phyloP scores from a whole-genome alignment of 64 coral and sea anemone species.

The Porites australiensis region DNA sequence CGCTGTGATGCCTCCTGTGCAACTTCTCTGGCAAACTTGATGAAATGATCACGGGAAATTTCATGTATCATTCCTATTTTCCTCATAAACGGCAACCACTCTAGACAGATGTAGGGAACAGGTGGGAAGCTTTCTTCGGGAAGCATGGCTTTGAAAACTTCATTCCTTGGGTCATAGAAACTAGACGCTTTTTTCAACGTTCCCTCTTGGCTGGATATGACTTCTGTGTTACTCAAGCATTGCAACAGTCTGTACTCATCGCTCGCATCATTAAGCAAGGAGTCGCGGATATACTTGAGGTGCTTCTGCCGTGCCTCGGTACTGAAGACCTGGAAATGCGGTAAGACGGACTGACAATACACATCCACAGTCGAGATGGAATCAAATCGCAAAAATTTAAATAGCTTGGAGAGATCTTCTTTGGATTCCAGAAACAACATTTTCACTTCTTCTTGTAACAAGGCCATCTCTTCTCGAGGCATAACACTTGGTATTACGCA shows the following conservation, averaged over 20 bases:
- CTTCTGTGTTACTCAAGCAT: not conserved
- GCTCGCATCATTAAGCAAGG: not conserved
- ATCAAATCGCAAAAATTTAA: slow-evolving; percentile 6
- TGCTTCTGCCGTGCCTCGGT: slow-evolving; percentile 38
- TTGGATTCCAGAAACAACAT: slow-evolving; percentile 53
- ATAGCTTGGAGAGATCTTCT: not conserved
- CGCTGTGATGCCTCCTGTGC: slow-evolving; percentile 9
- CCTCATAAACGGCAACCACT: slow-evolving; percentile 45
- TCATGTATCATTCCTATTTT: slow-evolving; percentile 46
- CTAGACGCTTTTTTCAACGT: slow-evolving; percentile 8
- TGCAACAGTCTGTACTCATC: not conserved
- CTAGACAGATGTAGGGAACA: not conserved
- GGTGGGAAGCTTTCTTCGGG: slow-evolving; percentile 4
- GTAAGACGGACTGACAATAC: slow-evolving; percentile 60
- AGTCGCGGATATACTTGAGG: slow-evolving; percentile 5
- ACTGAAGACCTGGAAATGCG: slow-evolving; percentile 56
- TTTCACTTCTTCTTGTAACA: slow-evolving; percentile 23
- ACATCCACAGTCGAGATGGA: slow-evolving; percentile 24
- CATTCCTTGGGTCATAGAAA: slow-evolving; percentile 34
- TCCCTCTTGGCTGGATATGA: not conserved
- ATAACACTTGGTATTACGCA: slow-evolving; percentile 1
- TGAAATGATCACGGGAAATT: slow-evolving; percentile 18
- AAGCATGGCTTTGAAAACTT: slow-evolving; percentile 53
- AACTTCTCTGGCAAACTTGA: slow-evolving; percentile 48
- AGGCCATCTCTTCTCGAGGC: slow-evolving; percentile 30